Percentiles rank a stretch among this genome's conserved stretches.
Conservation (phyloP, 1,140 invertebrate genomes). For the Yoshiicerus persimilis region DNA sequence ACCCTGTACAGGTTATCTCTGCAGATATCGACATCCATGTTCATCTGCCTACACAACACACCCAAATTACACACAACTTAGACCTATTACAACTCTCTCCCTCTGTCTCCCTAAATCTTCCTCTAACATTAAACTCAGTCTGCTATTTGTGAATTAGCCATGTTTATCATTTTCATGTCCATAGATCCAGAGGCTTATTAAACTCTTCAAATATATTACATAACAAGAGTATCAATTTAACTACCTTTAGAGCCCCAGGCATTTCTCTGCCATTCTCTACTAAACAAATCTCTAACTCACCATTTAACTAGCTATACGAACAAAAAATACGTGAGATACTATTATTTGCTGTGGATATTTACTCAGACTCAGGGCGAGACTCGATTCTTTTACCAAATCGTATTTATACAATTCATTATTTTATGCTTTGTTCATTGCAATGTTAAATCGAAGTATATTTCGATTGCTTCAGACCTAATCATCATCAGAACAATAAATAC, state of each 20-base stretch:
- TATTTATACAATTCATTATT: neutral
- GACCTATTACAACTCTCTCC: neutral
- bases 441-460: neutral
- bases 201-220: neutral
- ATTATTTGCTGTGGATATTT: neutral
- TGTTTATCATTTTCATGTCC: neutral
- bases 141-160: neutral
- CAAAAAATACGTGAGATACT: neutral
- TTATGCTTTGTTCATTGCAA: neutral
- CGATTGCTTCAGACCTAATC: neutral
- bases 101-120: neutral
- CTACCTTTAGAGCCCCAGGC: neutral
- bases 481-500: constrained; percentile 8
- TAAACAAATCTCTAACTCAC: neutral
- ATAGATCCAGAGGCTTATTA: neutral
- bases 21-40: neutral
- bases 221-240: neutral
- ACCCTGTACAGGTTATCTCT: neutral
- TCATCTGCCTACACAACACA: neutral
- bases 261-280: neutral
- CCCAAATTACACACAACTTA: neutral
- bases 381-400: neutral
- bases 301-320: too few relatives aligned
- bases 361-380: neutral
- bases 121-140: neutral